Conservation (phyloP, 2,797 vertebrate genomes). For the Percopsis omiscomaycus region DNA sequence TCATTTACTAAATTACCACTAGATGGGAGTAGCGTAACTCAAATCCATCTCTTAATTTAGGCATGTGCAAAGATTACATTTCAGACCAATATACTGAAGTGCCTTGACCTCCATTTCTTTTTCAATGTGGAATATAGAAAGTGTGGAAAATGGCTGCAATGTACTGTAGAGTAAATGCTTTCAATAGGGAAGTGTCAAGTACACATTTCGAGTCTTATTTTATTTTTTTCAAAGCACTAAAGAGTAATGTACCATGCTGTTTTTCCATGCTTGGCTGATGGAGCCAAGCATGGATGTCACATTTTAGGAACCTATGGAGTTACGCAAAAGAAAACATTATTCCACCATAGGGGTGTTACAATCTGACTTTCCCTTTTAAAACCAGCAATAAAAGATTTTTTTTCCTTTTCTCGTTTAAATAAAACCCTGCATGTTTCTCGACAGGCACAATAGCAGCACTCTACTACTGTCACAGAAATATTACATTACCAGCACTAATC, state of each 20-base stretch:
- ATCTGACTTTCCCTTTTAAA: background rate
- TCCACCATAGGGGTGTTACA: slow-evolving; percentile 1
- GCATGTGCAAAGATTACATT: background rate
- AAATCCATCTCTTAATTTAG: too few relatives aligned
- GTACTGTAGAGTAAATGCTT: too few relatives aligned
- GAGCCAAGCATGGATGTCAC: too few relatives aligned
- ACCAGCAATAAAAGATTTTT: slow-evolving; percentile 1
- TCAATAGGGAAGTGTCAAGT: too few relatives aligned
- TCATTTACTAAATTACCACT: slow-evolving; percentile 33
- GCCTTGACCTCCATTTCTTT: background rate
- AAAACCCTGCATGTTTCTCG: slow-evolving; percentile 15
- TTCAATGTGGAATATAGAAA: background rate
- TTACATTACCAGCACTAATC: slow-evolving; percentile 9
- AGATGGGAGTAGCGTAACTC: slow-evolving; percentile 30
- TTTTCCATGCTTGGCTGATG: too few relatives aligned
- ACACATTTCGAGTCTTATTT: too few relatives aligned
- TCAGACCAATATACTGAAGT: slow-evolving; percentile 20
- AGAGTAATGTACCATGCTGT: too few relatives aligned
- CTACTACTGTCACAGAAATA: slow-evolving; percentile 2
- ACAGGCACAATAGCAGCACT: slow-evolving; percentile 5
- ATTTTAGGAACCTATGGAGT: too few relatives aligned
- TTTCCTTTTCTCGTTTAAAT: background rate
- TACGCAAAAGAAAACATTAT: slow-evolving; percentile 14
- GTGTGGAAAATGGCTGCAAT: too few relatives aligned
- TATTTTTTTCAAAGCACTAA: too few relatives aligned